Conservation (phyloP, 2,888 invertebrate species). For the Chrysolina haemoptera region DNA sequence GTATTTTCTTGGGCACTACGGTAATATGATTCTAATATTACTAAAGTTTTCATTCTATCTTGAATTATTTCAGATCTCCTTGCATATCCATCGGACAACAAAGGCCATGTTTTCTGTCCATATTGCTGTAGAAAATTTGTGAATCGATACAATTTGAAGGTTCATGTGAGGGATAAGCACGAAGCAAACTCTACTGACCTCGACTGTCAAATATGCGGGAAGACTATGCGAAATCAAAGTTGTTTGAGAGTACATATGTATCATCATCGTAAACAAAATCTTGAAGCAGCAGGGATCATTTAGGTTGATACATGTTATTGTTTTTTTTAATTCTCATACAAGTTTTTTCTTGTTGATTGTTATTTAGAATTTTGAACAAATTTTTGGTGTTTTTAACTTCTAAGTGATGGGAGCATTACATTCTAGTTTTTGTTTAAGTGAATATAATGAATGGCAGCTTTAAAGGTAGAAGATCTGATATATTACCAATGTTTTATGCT, state of each 20-base stretch:
- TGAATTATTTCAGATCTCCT: constrained; percentile 61
- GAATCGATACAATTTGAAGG: constrained; percentile 80
- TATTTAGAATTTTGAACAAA: constrained; percentile 46
- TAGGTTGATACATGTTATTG: constrained; percentile 33
- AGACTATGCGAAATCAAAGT: constrained; percentile 77
- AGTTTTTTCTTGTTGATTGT: constrained; percentile 43
- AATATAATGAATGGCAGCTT: constrained; percentile 6
- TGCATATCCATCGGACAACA: constrained; percentile 63
- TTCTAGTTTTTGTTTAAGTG: constrained; percentile 26
- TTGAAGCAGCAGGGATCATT: constrained; percentile 52
- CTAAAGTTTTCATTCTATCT: constrained; percentile 50
- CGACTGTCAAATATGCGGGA: constrained; percentile 80
- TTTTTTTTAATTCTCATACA: constrained; percentile 41
- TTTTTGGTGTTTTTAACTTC: constrained; percentile 42
- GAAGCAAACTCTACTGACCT: constrained; percentile 78
- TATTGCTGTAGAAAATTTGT: constrained; percentile 77
- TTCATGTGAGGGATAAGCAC: constrained; percentile 82
- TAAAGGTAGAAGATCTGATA: constrained; percentile 24
- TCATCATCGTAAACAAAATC: constrained; percentile 75
- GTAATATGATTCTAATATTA: constrained; percentile 48
- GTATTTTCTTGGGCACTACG: constrained; percentile 44
- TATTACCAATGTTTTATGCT: constrained; percentile 19
- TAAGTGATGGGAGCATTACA: constrained; percentile 39
- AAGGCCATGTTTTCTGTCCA: constrained; percentile 76
- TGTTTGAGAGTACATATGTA: constrained; percentile 78